These are phyloP conservation scores for Oscheius sp. DNA, from an alignment of 2,888 invertebrate species.

Conservation along the genomic window DNA sequence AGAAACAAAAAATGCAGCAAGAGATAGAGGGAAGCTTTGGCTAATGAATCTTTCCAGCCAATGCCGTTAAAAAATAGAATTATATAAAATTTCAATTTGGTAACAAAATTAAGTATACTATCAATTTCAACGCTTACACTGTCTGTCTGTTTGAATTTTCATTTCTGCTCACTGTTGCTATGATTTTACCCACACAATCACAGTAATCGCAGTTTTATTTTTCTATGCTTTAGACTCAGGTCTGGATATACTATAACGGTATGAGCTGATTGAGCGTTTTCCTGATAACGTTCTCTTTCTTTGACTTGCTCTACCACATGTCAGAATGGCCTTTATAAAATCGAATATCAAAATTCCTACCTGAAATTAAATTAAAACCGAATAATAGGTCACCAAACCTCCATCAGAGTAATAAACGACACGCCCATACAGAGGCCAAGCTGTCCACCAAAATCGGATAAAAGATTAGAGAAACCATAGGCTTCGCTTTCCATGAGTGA, in stretches of 20 bases:
- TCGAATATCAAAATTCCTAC: constrained; percentile 18
- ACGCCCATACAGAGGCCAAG: constrained; percentile 66
- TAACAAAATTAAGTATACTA: no score
- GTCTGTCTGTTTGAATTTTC: no score
- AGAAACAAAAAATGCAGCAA: no score
- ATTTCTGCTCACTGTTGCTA: no score
- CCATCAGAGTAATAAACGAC: constrained; percentile 58
- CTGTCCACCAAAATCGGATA: constrained; percentile 68
- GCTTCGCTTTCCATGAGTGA: constrained; percentile 67
- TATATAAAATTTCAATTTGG: no score
- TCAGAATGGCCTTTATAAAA: neutral
- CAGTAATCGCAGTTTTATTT: no score
- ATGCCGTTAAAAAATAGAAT: no score
- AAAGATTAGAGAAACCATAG: constrained; percentile 66
- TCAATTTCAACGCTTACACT: no score
- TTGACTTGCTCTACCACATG: constrained; percentile 4
- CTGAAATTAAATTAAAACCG: neutral
- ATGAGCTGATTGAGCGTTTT: constrained; percentile 16
- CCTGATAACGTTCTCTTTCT: neutral
- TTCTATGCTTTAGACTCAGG: no score
- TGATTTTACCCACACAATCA: no score
- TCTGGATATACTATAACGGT: constrained; percentile 1
- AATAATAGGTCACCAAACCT: neutral
- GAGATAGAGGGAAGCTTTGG: no score
- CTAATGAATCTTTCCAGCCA: no score